Conservation (phyloP, 2,888 invertebrate genomes). For the Lypha dubia region DNA sequence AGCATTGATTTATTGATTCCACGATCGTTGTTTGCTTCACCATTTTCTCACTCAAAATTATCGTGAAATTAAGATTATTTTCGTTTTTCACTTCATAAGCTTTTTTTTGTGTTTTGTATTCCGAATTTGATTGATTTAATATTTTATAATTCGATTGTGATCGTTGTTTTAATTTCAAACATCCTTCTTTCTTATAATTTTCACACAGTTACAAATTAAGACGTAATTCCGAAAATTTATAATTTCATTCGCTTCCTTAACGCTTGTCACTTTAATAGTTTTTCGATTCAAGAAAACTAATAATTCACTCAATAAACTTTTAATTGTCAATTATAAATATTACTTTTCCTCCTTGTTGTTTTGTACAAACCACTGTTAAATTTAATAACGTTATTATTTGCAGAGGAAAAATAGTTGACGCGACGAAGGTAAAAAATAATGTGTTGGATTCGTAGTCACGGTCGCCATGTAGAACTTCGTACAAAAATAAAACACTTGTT, state of each 20-base stretch:
- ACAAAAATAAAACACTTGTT: too few relatives aligned
- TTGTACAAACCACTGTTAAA: constrained; percentile 38
- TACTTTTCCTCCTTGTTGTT: constrained; percentile 50
- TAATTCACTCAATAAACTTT: constrained; percentile 47
- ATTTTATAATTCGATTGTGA: too few relatives aligned
- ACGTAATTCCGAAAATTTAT: constrained; percentile 63
- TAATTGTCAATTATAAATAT: constrained; percentile 42
- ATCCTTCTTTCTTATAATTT: constrained; percentile 50
- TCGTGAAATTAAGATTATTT: too few relatives aligned
- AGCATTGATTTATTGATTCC: too few relatives aligned
- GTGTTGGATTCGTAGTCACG: too few relatives aligned
- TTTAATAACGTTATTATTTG: constrained; percentile 28
- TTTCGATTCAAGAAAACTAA: constrained; percentile 66
- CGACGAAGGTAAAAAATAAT: constrained; percentile 73
- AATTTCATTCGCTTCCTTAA: constrained; percentile 53
- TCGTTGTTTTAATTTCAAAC: too few relatives aligned
- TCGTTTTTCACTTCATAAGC: too few relatives aligned
- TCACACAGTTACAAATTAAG: constrained; percentile 60
- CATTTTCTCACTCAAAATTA: too few relatives aligned
- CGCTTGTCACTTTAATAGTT: constrained; percentile 64
- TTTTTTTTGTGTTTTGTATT: too few relatives aligned
- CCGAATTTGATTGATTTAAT: too few relatives aligned
- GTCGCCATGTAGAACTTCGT: too few relatives aligned
- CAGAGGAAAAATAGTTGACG: constrained; percentile 69
- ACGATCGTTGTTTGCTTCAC: too few relatives aligned